A percentile compares a stretch with the other conserved stretches of the same genome.
These are phyloP conservation scores for Eulimnadia texana DNA, from an alignment of 1,140 invertebrate species.

Conservation along the genomic window DNA sequence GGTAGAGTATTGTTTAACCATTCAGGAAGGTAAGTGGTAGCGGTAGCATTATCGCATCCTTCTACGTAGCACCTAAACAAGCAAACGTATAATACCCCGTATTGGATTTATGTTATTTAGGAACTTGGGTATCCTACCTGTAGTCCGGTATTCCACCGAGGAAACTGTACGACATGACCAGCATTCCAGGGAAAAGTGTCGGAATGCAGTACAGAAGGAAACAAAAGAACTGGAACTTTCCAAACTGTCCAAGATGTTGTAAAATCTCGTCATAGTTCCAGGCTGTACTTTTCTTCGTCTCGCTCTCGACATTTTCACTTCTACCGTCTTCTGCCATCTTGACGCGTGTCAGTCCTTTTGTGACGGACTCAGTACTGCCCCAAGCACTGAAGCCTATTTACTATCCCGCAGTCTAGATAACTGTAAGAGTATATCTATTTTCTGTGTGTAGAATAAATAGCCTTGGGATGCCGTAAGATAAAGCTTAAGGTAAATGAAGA, in stretches of 20 bases:
- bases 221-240: conserved; percentile 19
- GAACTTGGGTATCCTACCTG: conserved; percentile 18
- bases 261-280: conserved; percentile 21
- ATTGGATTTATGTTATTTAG: not conserved
- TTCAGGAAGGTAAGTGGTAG: conserved; percentile 8
- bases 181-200: conserved; percentile 19
- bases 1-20: conserved; percentile 8
- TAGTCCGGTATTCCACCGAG: conserved; percentile 19
- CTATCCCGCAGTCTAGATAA: too few species aligned
- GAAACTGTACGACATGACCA: conserved; percentile 20
- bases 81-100: not conserved
- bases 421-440: too few species aligned
- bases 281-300: not conserved
- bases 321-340: too few species aligned
- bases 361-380: too few species aligned
- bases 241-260: conserved; percentile 20
- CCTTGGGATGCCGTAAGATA: too few species aligned
- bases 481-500: too few species aligned
- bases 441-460: too few species aligned
- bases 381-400: too few species aligned
- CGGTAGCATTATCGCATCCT: not conserved
- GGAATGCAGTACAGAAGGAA: conserved; percentile 19
- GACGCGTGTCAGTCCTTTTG: too few species aligned
- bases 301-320: too few species aligned
- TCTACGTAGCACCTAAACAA: not conserved